Evolutionary conservation across 2,113 vertebrate species (phyloP), one percentile per base, ranked within the genome.

Genomic region (Falcunculus frontatus): DNA sequence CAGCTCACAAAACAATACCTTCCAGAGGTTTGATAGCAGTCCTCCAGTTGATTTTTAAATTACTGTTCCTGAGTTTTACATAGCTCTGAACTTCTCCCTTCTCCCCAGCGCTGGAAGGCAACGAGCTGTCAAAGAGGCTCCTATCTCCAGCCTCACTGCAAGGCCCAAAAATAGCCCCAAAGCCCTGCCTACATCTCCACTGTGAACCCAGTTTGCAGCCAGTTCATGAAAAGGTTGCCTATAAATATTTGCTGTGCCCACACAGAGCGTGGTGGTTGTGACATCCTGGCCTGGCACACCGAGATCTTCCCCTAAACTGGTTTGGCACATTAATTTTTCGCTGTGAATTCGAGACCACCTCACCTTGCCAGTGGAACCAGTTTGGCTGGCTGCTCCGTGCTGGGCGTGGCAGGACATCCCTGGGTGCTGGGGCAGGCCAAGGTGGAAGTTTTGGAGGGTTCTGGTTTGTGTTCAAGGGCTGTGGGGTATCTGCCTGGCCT

Each of bases 201-300:
- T 47, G 65, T 79, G 90, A 95, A 92, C 83, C 5, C 21, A 84
- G 60, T 89, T 72, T 93, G 25, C 65, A 95, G 95, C 39, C 93
- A 94, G 95, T 96, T 97, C 92, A 94, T 37, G 52, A 41, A 72
- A 46, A 96, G 93, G 93, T 96, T 96, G 96, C 49, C 93, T 97
- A 93, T 95, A 96, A 96, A 97, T 96, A 96, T 72, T 78, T 70
- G 90, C 78, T 63, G 76, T 96, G 96, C 96, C 96, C 95, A 97
- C 92, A 95, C 88, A 90, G 56, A 0, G 21, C 41, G 49, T 57
- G 76, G 83, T 39, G 85, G 80, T 94, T 96, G 95, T 94, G 96
- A 96, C 96, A 96, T 63, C 92, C 83, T 35, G 0, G 1, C 55
- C 86, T 94, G 96, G 87, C 88, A 87, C 73, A 75, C 7, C 20